Evolutionary conservation across 2,113 vertebrate genomes (phyloP).

Genomic region (Heterochromis multidens): DNA sequence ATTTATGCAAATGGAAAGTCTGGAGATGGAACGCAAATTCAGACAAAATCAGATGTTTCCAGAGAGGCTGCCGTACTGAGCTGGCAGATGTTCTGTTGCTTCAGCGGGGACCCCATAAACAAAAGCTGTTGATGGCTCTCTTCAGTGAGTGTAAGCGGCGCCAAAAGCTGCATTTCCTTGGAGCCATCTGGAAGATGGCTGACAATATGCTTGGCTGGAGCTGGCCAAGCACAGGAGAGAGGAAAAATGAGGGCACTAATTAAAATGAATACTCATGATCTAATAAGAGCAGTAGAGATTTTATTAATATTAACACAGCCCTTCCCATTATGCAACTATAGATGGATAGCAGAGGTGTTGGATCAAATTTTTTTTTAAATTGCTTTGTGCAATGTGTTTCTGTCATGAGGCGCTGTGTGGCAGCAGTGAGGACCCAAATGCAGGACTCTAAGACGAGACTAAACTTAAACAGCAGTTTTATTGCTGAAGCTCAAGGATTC

Average conservation of each 20-base stretch:
- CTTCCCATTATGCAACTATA: not conserved
- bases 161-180: constrained; percentile 37
- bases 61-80: constrained; percentile 37
- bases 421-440: too few species aligned
- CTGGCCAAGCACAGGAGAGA: not conserved
- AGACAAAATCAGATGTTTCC: constrained; percentile 62
- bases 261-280: constrained; percentile 21
- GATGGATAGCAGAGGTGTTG: not conserved
- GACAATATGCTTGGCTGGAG: constrained; percentile 10
- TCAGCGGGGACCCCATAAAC: constrained; percentile 40
- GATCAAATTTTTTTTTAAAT: not conserved
- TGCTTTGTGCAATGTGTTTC: not conserved
- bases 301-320: not conserved
- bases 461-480: too few species aligned
- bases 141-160: not conserved
- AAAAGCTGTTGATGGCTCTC: constrained; percentile 46
- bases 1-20: constrained; percentile 58
- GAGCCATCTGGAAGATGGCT: constrained; percentile 49
- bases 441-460: too few species aligned
- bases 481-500: too few species aligned
- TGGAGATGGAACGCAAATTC: constrained; percentile 23
- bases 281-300: not conserved
- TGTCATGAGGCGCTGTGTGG: too few species aligned
- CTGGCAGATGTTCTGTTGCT: constrained; percentile 60
- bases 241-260: constrained; percentile 5